Conservation (phyloP, 2,888 invertebrate species). For the Abrostola triplasia region DNA sequence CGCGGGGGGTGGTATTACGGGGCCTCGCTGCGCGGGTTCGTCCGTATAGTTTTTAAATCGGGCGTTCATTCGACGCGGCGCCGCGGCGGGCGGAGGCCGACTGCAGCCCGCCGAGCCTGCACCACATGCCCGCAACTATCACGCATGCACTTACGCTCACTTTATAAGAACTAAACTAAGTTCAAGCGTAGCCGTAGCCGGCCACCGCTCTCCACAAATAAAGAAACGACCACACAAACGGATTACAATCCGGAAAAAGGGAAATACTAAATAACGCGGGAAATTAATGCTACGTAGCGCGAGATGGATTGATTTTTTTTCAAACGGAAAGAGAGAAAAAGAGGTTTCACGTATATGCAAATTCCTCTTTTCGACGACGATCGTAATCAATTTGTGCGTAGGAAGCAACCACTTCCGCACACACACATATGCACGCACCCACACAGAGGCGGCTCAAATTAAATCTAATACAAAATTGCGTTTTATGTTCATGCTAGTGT, state of each 20-base stretch:
- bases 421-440: slow-evolving; percentile 61
- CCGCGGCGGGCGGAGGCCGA: slow-evolving; percentile 81
- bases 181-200: slow-evolving; percentile 33
- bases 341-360: slow-evolving; percentile 81
- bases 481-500: slow-evolving; percentile 86
- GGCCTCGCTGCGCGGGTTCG: slow-evolving; percentile 86
- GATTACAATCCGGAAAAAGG: slow-evolving; percentile 25
- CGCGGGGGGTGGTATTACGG: slow-evolving; percentile 92
- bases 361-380: slow-evolving; percentile 85
- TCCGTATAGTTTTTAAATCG: slow-evolving; percentile 88
- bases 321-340: slow-evolving; percentile 63
- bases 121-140: slow-evolving; percentile 68
- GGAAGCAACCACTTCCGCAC: slow-evolving; percentile 77
- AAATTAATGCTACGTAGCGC: slow-evolving; percentile 67
- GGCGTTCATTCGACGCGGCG: slow-evolving; percentile 86
- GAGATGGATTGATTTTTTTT: slow-evolving; percentile 72
- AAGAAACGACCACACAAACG: slow-evolving; percentile 4
- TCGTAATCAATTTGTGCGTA: slow-evolving; percentile 88
- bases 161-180: slow-evolving; percentile 32
- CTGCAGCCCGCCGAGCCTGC: slow-evolving; percentile 68
- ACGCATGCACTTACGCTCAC: slow-evolving; percentile 74
- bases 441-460: slow-evolving; percentile 79
- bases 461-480: slow-evolving; percentile 89
- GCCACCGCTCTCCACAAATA: background rate
- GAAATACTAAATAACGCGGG: slow-evolving; percentile 62